A percentile compares a stretch with the other conserved stretches of the same genome.
phyloP scores from a whole-genome alignment of 1,140 invertebrate genomes.

The Heliothis subflexa region DNA sequence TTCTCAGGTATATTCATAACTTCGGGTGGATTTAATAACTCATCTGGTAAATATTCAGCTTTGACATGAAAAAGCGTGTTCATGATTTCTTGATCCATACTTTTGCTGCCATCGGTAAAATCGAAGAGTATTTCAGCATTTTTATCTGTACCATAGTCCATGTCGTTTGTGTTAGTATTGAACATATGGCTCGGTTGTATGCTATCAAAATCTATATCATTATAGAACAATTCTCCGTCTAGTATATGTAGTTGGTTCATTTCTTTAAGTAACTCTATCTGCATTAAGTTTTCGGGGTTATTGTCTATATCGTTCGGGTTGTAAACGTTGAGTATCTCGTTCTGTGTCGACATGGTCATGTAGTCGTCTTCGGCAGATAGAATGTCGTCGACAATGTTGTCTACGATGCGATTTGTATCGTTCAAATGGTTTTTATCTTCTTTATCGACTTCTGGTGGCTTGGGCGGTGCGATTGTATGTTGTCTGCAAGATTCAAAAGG shows the following conservation, averaged over 20 bases:
- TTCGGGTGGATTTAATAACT: conserved; percentile 69
- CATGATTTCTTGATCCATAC: conserved; percentile 78
- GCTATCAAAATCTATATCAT: conserved; percentile 78
- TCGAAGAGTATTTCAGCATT: conserved; percentile 75
- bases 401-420: conserved; percentile 71
- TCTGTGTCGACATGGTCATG: conserved; percentile 67
- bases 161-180: conserved; percentile 69
- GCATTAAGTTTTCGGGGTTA: conserved; percentile 74
- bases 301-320: conserved; percentile 53
- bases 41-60: conserved; percentile 71
- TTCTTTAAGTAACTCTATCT: conserved; percentile 78
- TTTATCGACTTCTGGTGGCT: conserved; percentile 54
- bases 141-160: conserved; percentile 67
- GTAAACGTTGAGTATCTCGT: conserved; percentile 57
- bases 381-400: conserved; percentile 80
- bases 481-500: conserved; percentile 59
- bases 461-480: conserved; percentile 61
- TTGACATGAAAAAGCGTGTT: conserved; percentile 71
- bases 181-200: conserved; percentile 76
- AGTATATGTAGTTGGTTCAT: conserved; percentile 77
- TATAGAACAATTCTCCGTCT: conserved; percentile 78
- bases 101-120: conserved; percentile 66
- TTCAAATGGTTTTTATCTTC: conserved; percentile 62
- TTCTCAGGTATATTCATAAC: conserved; percentile 50
- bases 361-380: conserved; percentile 79